phyloP scores from a whole-genome alignment of 2,113 vertebrate genomes.

The Dipodomys merriami region DNA sequence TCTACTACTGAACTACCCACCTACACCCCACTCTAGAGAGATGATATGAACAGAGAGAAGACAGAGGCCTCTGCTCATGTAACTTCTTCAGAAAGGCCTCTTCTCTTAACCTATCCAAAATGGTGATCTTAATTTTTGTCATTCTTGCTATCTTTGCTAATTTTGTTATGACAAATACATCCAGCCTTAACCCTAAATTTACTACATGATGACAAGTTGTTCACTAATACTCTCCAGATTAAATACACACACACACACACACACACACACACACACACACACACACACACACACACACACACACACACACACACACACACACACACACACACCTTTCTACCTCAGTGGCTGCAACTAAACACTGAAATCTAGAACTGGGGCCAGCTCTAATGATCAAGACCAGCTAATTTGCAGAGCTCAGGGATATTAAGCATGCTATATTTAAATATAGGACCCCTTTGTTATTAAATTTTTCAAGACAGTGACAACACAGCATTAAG shows the following conservation, averaged over 20 bases:
- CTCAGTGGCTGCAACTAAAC: background rate
- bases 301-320: too few relatives aligned
- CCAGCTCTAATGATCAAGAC: background rate
- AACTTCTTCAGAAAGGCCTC: background rate
- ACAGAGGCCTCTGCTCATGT: background rate
- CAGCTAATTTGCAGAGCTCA: background rate
- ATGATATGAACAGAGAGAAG: constrained; percentile 4
- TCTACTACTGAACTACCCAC: background rate
- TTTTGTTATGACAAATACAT: background rate
- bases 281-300: too few relatives aligned
- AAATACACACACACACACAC: too few relatives aligned
- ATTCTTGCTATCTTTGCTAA: background rate
- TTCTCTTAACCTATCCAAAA: background rate
- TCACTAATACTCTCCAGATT: background rate
- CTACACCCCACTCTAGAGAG: background rate
- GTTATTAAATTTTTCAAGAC: background rate
- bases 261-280: too few relatives aligned
- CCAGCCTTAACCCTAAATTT: background rate
- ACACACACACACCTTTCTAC: background rate
- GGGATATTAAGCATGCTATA: background rate
- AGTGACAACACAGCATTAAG: background rate
- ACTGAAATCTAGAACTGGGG: background rate
- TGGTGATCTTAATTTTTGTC: background rate
- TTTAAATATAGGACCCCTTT: background rate
- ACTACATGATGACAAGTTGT: background rate